Evolutionary conservation across 2,113 vertebrate species (phyloP).

Genomic region (Misgurnus anguillicaudatus): DNA sequence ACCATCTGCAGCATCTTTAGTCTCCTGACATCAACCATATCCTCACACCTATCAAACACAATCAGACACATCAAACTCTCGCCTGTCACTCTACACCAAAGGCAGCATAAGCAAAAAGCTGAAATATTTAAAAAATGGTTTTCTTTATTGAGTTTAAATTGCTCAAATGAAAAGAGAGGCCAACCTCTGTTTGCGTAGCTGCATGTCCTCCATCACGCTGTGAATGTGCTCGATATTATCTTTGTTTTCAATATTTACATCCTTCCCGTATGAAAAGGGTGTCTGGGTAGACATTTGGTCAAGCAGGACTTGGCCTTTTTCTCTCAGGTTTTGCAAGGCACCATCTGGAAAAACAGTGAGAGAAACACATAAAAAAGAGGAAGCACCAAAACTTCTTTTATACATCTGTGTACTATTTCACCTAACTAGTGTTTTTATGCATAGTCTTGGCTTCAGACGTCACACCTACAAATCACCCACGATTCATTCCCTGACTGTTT

Average conservation of each 20-base stretch:
- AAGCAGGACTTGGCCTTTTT: conserved; percentile 90
- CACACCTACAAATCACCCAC: not conserved
- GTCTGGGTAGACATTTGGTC: conserved; percentile 93
- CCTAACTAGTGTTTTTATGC: too few species aligned
- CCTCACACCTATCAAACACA: conserved; percentile 79
- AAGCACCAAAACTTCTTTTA: not conserved
- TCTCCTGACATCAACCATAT: conserved; percentile 90
- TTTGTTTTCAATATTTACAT: conserved; percentile 87
- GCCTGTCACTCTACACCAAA: too few species aligned
- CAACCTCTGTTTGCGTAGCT: conserved; percentile 95
- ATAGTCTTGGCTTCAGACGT: too few species aligned
- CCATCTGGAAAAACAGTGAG: conserved; percentile 61
- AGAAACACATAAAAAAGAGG: not conserved
- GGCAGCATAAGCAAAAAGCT: not conserved
- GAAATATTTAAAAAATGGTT: not conserved
- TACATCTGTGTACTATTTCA: too few species aligned
- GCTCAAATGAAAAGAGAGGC: not conserved
- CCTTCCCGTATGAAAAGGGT: conserved; percentile 87
- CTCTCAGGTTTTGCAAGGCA: conserved; percentile 83
- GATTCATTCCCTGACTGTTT: not conserved
- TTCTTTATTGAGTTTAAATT: too few species aligned
- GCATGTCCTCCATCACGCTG: conserved; percentile 97
- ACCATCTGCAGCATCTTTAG: conserved; percentile 99
- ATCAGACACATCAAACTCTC: not conserved
- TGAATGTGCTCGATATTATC: conserved; percentile 95